Evolutionary conservation across 2,888 invertebrate genomes (phyloP).

Genomic region (Tenthredo notha): DNA sequence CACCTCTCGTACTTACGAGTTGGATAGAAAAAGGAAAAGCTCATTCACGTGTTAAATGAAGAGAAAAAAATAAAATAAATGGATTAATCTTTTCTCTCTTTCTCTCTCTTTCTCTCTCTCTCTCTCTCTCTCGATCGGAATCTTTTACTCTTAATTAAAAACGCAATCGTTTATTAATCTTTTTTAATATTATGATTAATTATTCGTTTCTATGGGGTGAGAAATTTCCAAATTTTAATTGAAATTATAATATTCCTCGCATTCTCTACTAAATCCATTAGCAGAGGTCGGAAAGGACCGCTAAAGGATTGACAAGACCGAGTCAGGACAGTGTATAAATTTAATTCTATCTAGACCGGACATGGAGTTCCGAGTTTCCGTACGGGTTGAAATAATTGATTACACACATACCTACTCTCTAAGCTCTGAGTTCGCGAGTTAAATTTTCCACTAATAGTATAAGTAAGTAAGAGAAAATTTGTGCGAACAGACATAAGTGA

Average conservation of each 20-base stretch:
- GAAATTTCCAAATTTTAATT: background rate
- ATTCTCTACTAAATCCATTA: background rate
- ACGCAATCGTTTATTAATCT: background rate
- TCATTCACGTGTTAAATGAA: background rate
- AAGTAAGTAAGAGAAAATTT: background rate
- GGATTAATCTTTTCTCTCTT: no score
- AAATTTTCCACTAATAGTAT: conserved; percentile 3
- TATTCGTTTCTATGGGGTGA: background rate
- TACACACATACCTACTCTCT: background rate
- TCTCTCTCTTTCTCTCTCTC: no score
- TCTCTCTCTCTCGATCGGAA: background rate
- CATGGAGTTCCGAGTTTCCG: conserved; percentile 14
- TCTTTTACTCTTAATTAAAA: background rate
- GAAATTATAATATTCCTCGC: background rate
- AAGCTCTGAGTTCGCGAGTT: background rate
- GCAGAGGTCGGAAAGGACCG: conserved; percentile 16
- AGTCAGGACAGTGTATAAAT: conserved; percentile 3
- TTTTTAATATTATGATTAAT: background rate
- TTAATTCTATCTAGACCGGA: conserved; percentile 6
- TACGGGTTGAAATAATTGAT: conserved; percentile 23
- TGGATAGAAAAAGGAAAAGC: background rate
- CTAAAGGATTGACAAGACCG: conserved; percentile 34
- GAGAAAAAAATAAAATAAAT: background rate
- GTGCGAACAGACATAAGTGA: no score
- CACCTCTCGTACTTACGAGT: background rate